Conservation (phyloP, 2,113 vertebrate species). For the Cyprichromis sp. region DNA sequence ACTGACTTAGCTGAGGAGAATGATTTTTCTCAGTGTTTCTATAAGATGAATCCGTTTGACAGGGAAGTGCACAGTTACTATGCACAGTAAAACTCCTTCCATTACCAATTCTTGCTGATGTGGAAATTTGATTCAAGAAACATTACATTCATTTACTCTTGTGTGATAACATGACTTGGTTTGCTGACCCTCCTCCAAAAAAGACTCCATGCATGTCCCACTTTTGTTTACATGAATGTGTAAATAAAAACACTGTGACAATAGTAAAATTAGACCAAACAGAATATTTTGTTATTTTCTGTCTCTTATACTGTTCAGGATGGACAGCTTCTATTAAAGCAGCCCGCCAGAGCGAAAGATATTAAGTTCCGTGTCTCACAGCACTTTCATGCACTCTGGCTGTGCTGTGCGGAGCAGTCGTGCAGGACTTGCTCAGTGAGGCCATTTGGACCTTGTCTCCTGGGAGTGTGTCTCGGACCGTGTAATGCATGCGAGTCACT, state of each 20-base stretch:
- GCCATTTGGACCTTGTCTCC: conserved; percentile 41
- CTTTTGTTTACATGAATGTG: neutral
- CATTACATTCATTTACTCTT: neutral
- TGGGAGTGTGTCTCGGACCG: neutral
- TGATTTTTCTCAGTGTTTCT: neutral
- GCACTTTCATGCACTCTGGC: conserved; percentile 43
- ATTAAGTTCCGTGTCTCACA: conserved; percentile 36
- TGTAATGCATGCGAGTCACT: conserved; percentile 28
- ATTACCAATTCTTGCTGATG: conserved; percentile 10
- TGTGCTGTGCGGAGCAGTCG: conserved; percentile 32
- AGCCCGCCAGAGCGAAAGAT: conserved; percentile 33
- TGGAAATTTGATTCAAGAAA: conserved; percentile 17
- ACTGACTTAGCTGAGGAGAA: neutral
- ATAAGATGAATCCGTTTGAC: neutral
- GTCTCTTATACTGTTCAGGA: neutral
- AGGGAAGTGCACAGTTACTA: neutral
- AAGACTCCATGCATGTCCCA: neutral
- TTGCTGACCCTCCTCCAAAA: neutral
- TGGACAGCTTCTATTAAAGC: conserved; percentile 54
- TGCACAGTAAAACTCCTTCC: neutral
- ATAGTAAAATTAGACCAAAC: neutral
- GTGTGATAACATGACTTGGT: neutral
- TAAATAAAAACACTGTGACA: conserved; percentile 1
- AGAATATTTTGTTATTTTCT: conserved; percentile 17
- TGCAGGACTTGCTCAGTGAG: conserved; percentile 49